A percentile compares a stretch with the other conserved stretches of the same genome.
phyloP scores from a whole-genome alignment of 2,797 vertebrate genomes.

The Galaxias olidus region DNA sequence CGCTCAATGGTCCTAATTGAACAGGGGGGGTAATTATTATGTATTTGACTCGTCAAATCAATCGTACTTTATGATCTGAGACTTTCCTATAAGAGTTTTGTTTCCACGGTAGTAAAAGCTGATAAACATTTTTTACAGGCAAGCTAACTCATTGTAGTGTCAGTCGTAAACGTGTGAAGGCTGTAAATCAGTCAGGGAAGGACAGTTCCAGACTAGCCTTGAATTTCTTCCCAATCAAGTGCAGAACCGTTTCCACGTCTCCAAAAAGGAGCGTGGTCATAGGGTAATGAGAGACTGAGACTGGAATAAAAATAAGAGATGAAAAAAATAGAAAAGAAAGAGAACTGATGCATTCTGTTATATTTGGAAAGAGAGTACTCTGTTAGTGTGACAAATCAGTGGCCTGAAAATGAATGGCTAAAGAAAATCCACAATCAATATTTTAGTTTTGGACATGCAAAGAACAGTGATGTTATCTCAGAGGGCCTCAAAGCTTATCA shows the following conservation, averaged over 20 bases:
- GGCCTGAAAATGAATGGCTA: neutral
- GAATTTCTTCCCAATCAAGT: neutral
- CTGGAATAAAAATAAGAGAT: too few species aligned
- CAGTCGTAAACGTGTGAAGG: slow-evolving; percentile 15
- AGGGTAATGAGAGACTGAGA: too few species aligned
- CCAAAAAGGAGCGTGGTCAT: too few species aligned
- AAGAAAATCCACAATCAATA: neutral
- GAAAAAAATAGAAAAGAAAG: neutral
- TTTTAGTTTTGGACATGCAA: neutral
- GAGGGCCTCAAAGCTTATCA: neutral
- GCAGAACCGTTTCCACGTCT: neutral
- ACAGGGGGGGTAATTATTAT: neutral
- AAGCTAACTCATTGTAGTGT: slow-evolving; percentile 12
- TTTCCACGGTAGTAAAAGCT: slow-evolving; percentile 29
- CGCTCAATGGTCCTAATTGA: slow-evolving; percentile 42
- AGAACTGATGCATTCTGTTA: neutral
- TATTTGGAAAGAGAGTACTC: slow-evolving; percentile 5
- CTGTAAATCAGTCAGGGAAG: neutral
- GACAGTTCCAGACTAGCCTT: neutral
- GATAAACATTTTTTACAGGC: slow-evolving; percentile 13
- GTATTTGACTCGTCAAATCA: neutral
- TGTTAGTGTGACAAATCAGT: slow-evolving; percentile 5
- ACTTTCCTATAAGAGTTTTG: slow-evolving; percentile 7
- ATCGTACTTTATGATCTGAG: too few species aligned
- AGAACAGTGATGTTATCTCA: neutral